Base-by-base conservation (phyloP, 2,888 invertebrate species). In the Trichacis sp. region DNA sequence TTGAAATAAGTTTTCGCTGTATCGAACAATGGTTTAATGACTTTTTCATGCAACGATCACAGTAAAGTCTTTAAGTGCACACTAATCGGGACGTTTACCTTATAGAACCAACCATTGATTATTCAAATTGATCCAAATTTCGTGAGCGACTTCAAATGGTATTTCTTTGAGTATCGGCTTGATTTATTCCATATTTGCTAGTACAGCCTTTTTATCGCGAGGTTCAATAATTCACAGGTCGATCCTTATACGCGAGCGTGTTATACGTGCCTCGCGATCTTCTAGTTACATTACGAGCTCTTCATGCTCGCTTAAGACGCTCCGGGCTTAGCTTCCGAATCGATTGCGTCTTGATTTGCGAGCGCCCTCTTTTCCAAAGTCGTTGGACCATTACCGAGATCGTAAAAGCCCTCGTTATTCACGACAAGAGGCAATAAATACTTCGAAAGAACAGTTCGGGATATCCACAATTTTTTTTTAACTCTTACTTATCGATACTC, bases 251-350 rank as follows among this genome's bases (percentile, higher is more conserved):
- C 24, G 46, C 17, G 46, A 46, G 18, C 46, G 46, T 46, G 46
- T 46, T 48, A 48, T 30, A 48, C 50, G 50, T 50, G 33, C 19
- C 30, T 38, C 51, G 20, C 45, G 40, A 52, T 48, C 53, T 47
- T 15, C 36, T 12, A 19, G 30, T 48, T 33, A 51, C 60, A 45
- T 71, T 66, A 68, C 63, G 66, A 67, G 68, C 49, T 60, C 55
- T 67, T 66, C 66, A 62, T 68, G 66, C 58, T 64, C 64, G 64
- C 69, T 69, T 64, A 68, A 60, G 64, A 58, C 68, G 64, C 49
- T 68, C 65, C 52, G 58, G 60, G 48, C 63, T 63, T 63, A 68
- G 57, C 57, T 57, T 58, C 29, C 57, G 40, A 64, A 64, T 64
- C 58, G 58, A 64, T 64, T 50, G 58, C 48, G 38, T 50, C 58